A percentile compares a stretch with the other conserved stretches of the same genome.
Conservation (phyloP, 1,140 invertebrate genomes). For the Himalopsyche phryganea region DNA sequence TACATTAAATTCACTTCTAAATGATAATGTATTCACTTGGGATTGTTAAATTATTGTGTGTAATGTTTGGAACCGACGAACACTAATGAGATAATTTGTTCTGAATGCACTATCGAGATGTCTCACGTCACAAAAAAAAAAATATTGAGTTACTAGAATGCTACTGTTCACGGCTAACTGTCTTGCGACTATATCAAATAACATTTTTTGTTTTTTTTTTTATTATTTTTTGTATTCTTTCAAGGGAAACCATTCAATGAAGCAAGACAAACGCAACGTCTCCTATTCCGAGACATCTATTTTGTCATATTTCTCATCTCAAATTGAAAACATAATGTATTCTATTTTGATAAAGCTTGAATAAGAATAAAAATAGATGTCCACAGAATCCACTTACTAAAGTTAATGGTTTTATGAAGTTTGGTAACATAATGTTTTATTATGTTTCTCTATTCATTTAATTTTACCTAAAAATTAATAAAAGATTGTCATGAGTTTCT, state of each 20-base stretch:
- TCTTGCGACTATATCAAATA: slow-evolving; percentile 26
- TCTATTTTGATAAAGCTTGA: no score
- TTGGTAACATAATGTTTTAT: no score
- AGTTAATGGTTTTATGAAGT: no score
- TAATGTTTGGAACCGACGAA: slow-evolving; percentile 20
- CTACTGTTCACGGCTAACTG: slow-evolving; percentile 15
- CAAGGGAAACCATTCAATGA: slow-evolving; percentile 20
- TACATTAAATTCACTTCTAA: no score
- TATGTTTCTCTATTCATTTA: no score
- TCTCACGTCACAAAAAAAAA: slow-evolving; percentile 12
- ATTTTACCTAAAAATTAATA: no score
- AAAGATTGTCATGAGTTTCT: no score
- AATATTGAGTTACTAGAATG: background rate
- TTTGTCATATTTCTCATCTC: no score
- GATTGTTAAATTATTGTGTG: slow-evolving; percentile 19
- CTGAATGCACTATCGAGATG: slow-evolving; percentile 19
- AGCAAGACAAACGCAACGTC: background rate
- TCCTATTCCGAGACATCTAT: no score
- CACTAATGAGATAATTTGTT: slow-evolving; percentile 32
- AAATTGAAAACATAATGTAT: no score
- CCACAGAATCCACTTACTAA: no score
- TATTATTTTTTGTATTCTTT: slow-evolving; percentile 8
- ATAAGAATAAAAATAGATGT: no score
- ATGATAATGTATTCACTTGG: slow-evolving; percentile 22
- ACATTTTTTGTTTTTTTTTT: slow-evolving; percentile 9